Evolutionary conservation across 2,113 vertebrate genomes (phyloP), one percentile per base, ranked within the genome.

Genomic region (zebrafish (Danio rerio)): DNA sequence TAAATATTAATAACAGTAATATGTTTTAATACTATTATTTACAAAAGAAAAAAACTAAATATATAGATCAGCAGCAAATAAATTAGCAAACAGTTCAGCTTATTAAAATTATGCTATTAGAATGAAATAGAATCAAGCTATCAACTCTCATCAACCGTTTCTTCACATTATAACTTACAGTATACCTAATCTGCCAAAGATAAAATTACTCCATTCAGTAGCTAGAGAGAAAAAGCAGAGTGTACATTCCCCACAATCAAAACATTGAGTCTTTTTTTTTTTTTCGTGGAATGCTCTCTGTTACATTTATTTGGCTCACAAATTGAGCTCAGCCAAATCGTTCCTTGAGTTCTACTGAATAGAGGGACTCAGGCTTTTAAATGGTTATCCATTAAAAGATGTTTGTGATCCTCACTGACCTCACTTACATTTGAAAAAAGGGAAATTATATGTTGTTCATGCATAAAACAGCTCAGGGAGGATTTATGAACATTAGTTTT

Each of bases 381-480:
- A 82, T 61, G 62, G 55, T 52, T 73, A 62, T 65, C 83, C 45
- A 80, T 58, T 72, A 13, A 49, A 56, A 63, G 16, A 81, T 50
- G 21, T 72, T 50, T 50, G 56, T 72, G 52, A 21, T 63, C 6
- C 13, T 45, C 9, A 9, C 55, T 76, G 31, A 70, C 47, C 31
- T 31, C 31, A 31, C 31, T 31, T 31, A 31, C 31, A 56, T 55
- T 20, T 21, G n/a, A 72, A 10, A 79, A 18, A 65, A 55, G 74
- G 42, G 18, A 49, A 21, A 61, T 47, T 45, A 59, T 56, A 74
- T 66, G 5, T 66, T 40, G 16, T n/a, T 61, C 15, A 31, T 63
- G 5, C 10, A 73, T 61, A 75, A 58, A 79, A 61, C 9, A 74
- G 18, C 16, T 7, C 70, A 31, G 52, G 11, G 47, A 61, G 62